Evolutionary conservation across 2,888 invertebrate species (phyloP), one percentile per base, ranked within the genome.

Genomic region (Dendrolimus houi): DNA sequence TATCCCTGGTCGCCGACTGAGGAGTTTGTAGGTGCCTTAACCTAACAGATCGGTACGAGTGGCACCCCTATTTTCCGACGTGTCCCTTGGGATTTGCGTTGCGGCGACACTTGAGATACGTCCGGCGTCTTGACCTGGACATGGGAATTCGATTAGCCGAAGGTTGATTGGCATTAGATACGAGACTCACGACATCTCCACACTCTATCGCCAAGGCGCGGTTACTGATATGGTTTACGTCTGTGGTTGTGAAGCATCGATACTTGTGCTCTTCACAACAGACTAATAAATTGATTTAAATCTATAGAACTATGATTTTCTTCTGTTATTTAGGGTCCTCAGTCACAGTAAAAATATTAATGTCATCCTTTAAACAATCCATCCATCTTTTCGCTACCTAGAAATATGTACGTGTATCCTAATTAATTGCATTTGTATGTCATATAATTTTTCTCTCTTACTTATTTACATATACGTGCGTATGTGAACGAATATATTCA

Each of bases 111-210:
- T 47, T 12, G 47, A 47, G 47, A 47, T 47, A 47, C 47, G 47
- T 47, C 47, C 47, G 47, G 47, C 47, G 47, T 47, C 47, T 47
- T 47, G 47, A 12, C 47, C 47, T 47, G 47, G 12, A 80, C 78
- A 81, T 64, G 73, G 68, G 73, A 80, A 80, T 75, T 80, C 77
- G 76, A 81, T 80, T 81, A 81, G 74, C 63, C 64, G 55, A 60
- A 63, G 68, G 70, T 67, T 77, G 75, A 79, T 76, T 77, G 68
- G 61, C 60, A 55, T 55, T 61, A 57, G 64, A 61, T 59, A 60
- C 58, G 60, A 59, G 61, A 59, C 65, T 63, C 55, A 59, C 60
- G 57, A 56, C 59, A 60, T 60, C 58, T 47, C 47, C 7, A 29
- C 47, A 47, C 47, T 47, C 12, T 9, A 47, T 47, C 47, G 7